Evolutionary conservation across 1,140 invertebrate genomes (phyloP).

Genomic region (Octopus bimaculoides): DNA sequence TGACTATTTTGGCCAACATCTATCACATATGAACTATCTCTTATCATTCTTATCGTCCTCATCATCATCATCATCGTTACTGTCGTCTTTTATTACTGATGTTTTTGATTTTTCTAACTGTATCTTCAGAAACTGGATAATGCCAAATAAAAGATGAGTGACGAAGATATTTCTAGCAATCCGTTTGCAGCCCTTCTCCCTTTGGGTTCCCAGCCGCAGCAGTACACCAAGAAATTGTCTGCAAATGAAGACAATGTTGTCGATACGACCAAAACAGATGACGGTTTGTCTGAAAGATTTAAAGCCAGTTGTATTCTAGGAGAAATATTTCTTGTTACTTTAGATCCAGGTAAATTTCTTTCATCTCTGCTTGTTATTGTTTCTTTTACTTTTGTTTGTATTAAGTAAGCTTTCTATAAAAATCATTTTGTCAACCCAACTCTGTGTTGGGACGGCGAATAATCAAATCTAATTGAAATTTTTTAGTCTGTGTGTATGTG

Average conservation of each 20-base stretch:
- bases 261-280: not conserved
- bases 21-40: too few relatives aligned
- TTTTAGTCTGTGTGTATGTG: not conserved
- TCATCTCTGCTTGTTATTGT: not conserved
- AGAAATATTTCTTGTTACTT: conserved; percentile 68
- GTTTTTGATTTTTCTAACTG: too few relatives aligned
- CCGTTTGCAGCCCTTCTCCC: not conserved
- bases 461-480: not conserved
- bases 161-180: not conserved
- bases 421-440: not conserved
- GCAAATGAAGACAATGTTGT: not conserved
- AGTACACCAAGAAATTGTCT: not conserved
- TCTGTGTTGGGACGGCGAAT: not conserved
- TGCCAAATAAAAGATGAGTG: not conserved
- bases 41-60: too few relatives aligned
- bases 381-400: not conserved
- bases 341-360: conserved; percentile 58
- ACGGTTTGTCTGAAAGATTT: conserved; percentile 15
- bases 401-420: not conserved
- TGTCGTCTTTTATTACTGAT: too few relatives aligned
- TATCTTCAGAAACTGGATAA: too few relatives aligned
- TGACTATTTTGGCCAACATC: too few relatives aligned
- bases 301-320: conserved; percentile 61
- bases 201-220: not conserved
- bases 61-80: too few relatives aligned